A percentile compares a stretch with the other conserved stretches of the same genome.
These are phyloP conservation scores for Todiramphus saurophagus DNA, from an alignment of 2,113 vertebrate genomes.

Conservation along the genomic window DNA sequence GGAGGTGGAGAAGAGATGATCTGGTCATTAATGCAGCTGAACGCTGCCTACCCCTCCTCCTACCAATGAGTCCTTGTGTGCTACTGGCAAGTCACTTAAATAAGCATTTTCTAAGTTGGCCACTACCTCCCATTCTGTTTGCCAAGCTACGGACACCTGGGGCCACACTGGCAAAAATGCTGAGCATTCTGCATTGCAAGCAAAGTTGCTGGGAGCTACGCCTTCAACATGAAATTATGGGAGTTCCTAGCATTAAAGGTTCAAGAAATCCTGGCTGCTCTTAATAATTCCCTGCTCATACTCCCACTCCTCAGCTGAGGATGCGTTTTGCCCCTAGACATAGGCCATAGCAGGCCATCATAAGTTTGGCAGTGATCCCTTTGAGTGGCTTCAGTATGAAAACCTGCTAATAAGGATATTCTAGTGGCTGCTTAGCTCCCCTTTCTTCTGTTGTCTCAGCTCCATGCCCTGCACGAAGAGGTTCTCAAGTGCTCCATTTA, in stretches of 20 bases:
- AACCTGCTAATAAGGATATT: neutral
- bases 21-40: constrained; percentile 34
- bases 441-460: neutral
- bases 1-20: constrained; percentile 29
- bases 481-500: neutral
- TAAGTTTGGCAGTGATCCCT: neutral
- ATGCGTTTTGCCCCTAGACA: neutral
- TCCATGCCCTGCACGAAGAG: neutral
- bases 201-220: constrained; percentile 11
- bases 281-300: neutral
- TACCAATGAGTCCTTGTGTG: constrained; percentile 9
- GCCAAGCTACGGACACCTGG: constrained; percentile 7
- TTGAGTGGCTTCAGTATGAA: neutral
- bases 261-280: neutral
- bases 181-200: neutral
- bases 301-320: neutral
- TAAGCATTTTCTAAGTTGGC: constrained; percentile 44
- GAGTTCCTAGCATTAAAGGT: neutral
- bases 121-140: neutral
- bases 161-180: constrained; percentile 21
- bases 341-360: neutral
- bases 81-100: constrained; percentile 47
- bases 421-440: neutral
- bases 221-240: neutral
- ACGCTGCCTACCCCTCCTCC: neutral